phyloP scores from a whole-genome alignment of 2,113 vertebrate genomes.

The Leucopsar rothschildi region DNA sequence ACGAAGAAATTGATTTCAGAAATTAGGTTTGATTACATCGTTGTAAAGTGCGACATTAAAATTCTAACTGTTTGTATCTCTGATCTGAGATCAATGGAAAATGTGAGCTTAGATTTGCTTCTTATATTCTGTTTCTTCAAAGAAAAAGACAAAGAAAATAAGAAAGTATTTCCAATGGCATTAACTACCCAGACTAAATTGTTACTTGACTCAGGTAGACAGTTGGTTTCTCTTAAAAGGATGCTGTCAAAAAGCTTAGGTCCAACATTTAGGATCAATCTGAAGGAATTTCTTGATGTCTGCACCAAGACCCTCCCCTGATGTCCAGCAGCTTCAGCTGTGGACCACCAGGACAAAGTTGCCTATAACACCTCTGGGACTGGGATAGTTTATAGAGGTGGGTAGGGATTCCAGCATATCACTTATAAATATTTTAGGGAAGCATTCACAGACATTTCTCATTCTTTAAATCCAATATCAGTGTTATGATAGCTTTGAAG shows the following conservation, averaged over 20 bases:
- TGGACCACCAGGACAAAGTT: not conserved
- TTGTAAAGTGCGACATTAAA: not conserved
- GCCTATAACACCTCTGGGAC: not conserved
- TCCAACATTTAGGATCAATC: not conserved
- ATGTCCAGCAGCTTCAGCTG: not conserved
- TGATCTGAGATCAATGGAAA: not conserved
- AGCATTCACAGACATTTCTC: not conserved
- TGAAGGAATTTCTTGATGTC: slow-evolving; percentile 1
- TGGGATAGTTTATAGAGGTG: not conserved
- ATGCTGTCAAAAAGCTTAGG: not conserved
- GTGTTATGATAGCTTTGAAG: not conserved
- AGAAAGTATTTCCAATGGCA: not conserved
- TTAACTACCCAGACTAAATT: not conserved
- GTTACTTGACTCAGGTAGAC: not conserved
- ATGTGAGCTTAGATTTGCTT: not conserved
- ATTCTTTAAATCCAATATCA: not conserved
- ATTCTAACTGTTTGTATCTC: not conserved
- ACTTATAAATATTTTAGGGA: not conserved
- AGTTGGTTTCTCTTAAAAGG: not conserved
- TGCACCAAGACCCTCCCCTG: not conserved
- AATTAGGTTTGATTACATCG: slow-evolving; percentile 27
- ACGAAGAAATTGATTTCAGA: slow-evolving; percentile 63
- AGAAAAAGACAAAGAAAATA: not conserved
- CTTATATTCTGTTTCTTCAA: not conserved
- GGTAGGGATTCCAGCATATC: not conserved